Evolutionary conservation across 2,797 vertebrate species (phyloP).

Genomic region (Anguilla pacifica): DNA sequence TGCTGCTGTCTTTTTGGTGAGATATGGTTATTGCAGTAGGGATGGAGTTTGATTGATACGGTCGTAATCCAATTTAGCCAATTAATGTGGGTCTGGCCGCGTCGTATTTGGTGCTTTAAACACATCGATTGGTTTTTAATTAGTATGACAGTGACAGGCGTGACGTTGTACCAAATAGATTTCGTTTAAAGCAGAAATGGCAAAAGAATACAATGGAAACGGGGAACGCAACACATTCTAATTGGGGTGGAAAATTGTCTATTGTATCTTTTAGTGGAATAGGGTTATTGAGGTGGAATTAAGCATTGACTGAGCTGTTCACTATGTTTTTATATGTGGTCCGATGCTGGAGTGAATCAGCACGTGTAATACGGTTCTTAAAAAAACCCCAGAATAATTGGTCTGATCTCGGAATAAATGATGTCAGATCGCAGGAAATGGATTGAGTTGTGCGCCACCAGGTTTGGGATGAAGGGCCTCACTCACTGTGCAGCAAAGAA

Average conservation of each 20-base stretch:
- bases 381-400: neutral
- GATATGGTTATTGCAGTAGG: neutral
- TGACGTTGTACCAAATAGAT: neutral
- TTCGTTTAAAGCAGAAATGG: neutral
- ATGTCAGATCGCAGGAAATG: neutral
- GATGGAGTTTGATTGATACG: neutral
- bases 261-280: neutral
- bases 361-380: neutral
- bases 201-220: neutral
- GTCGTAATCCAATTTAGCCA: neutral
- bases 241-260: neutral
- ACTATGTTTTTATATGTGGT: neutral
- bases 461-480: neutral
- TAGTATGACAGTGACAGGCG: neutral
- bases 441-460: neutral
- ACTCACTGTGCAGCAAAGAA: neutral
- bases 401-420: too few relatives aligned
- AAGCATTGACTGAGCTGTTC: neutral
- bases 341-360: neutral
- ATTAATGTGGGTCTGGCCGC: neutral
- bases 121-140: neutral
- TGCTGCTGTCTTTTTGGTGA: neutral
- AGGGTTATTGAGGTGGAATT: neutral
- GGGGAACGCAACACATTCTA: neutral
- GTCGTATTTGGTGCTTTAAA: neutral